phyloP scores from a whole-genome alignment of 2,888 invertebrate species.

The Agonopterix alstromeriana region DNA sequence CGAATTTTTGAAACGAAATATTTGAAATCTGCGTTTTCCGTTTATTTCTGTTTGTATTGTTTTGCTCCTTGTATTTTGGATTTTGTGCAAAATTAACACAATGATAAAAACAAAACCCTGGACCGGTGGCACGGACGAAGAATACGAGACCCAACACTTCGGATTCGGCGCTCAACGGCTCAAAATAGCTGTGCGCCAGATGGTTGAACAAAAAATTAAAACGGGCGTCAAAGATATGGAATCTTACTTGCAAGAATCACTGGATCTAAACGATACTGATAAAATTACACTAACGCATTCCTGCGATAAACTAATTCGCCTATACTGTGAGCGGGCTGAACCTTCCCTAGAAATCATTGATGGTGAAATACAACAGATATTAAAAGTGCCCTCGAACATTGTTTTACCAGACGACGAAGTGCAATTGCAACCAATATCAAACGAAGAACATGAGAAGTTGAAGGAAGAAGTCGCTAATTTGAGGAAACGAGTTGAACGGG shows the following conservation, averaged over 20 bases:
- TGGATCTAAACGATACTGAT: constrained; percentile 58
- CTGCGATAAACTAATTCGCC: constrained; percentile 51
- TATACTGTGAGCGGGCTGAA: constrained; percentile 57
- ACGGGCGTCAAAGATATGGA: constrained; percentile 59
- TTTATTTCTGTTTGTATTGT: too few species aligned
- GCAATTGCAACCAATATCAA: constrained; percentile 46
- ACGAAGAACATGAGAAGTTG: constrained; percentile 48
- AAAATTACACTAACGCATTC: constrained; percentile 47
- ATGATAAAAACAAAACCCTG: constrained; percentile 56
- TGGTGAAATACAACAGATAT: constrained; percentile 50
- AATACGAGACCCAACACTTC: constrained; percentile 69
- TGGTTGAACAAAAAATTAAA: constrained; percentile 63
- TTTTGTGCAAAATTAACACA: too few species aligned
- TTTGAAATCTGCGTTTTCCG: too few species aligned
- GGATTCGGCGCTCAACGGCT: constrained; percentile 65
- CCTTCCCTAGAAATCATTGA: constrained; percentile 51
- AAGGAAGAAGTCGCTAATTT: constrained; percentile 50
- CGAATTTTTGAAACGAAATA: too few species aligned
- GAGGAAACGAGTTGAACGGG: constrained; percentile 50
- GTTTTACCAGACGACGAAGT: constrained; percentile 58
- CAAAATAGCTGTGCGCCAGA: constrained; percentile 60
- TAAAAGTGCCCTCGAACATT: constrained; percentile 55
- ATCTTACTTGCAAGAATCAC: constrained; percentile 43
- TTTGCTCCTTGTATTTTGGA: too few species aligned
- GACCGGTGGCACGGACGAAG: constrained; percentile 62